Evolutionary conservation across 2,113 vertebrate species (phyloP), one percentile per base, ranked within the genome.

Genomic region (Hydropotes inermis): DNA sequence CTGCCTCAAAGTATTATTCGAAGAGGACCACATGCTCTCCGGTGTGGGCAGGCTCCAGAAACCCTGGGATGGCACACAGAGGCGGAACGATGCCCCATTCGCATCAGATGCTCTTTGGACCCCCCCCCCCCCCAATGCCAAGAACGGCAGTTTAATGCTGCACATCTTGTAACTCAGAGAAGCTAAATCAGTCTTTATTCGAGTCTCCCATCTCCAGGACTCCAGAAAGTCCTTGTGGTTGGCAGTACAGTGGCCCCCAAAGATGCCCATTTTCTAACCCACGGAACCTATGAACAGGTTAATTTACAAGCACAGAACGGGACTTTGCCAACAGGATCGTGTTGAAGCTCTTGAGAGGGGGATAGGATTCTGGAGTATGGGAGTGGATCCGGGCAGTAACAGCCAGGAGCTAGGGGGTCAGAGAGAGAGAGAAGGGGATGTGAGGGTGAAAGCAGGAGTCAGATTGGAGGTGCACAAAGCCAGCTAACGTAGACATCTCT

Each of bases 401-500:
- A 3, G 6, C 19, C 13, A 28, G 30, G 3, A 36, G 16, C 64
- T 14, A 9, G 12, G 33, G 4, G 4, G 16, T 60, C n/a, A 43
- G n/a, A 3, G 12, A 50, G 55, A 11, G 61, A 57, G 23, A n/a
- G 47, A 67, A 21, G n/a, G 27, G 7, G 36, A 10, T 0, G 14
- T 25, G 30, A 57, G 50, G 57, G 28, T 19, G 15, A 47, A 10
- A 11, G 50, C 25, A n/a, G 10, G 19, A 70, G 6, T 39, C 28
- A 1, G 7, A 33, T 0, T 0, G 0, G 39, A 25, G 19, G 4
- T 3, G 19, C 17, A 9, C 3, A 8, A 47, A n/a, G 61, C 36
- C 57, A 52, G 16, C 16, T 21, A 36, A 39, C 1, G 15, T 6
- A 33, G 25, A 47, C 3, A 1, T n/a, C 55, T 58, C 33, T 19